phyloP scores from a whole-genome alignment of 2,113 vertebrate species.

The Spilogale gracilis region DNA sequence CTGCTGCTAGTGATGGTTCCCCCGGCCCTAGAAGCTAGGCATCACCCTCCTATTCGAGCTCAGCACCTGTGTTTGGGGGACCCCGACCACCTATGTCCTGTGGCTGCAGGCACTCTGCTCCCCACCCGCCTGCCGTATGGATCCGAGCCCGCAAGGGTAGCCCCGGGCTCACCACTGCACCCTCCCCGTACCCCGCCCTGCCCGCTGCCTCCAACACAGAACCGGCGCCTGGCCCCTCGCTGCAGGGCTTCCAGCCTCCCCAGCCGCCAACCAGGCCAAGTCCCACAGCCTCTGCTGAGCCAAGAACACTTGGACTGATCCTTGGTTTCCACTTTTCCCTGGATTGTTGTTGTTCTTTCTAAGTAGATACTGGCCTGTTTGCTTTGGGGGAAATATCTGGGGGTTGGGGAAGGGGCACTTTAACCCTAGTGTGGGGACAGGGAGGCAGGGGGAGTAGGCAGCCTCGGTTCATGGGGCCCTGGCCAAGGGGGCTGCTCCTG shows the following conservation, averaged over 20 bases:
- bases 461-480: not conserved
- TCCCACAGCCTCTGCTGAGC: slow-evolving; percentile 43
- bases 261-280: slow-evolving; percentile 69
- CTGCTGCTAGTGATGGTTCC: not conserved
- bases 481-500: not conserved
- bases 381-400: not conserved
- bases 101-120: no score
- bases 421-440: not conserved
- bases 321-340: slow-evolving; percentile 33
- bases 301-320: slow-evolving; percentile 57
- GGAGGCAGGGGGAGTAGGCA: not conserved
- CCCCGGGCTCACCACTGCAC: not conserved
- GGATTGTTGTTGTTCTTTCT: slow-evolving; percentile 56
- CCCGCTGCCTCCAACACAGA: not conserved
- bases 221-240: slow-evolving; percentile 52
- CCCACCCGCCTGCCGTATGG: not conserved
- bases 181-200: not conserved
- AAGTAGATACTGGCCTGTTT: not conserved
- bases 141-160: not conserved
- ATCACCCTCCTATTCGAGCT: not conserved
- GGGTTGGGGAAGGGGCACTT: not conserved
- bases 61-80: not conserved
- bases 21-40: not conserved
- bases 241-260: not conserved
- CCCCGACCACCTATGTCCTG: not conserved